Conservation (phyloP, 2,888 invertebrate species). For the Laspeyria flexula region DNA sequence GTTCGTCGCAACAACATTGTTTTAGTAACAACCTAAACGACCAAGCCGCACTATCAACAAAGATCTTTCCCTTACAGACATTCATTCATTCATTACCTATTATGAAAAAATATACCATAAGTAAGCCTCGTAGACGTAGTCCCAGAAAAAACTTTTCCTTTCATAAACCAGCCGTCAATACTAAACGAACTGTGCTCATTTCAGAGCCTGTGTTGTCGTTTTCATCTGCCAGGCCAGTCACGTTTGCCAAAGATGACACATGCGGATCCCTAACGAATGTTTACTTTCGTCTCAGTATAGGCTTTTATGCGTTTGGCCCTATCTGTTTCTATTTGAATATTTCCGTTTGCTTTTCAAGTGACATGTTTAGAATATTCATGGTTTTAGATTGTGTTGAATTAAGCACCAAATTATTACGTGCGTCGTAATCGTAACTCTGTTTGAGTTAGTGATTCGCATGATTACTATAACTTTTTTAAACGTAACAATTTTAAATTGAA, state of each 20-base stretch:
- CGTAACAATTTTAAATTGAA: no score
- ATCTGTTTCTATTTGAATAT: conserved; percentile 44
- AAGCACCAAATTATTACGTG: background rate
- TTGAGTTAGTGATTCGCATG: no score
- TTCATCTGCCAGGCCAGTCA: conserved; percentile 59
- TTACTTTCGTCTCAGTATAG: conserved; percentile 58
- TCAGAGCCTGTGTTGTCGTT: conserved; percentile 16
- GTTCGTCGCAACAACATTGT: no score
- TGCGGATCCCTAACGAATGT: conserved; percentile 76
- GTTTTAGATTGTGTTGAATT: conserved; percentile 14
- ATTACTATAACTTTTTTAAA: no score
- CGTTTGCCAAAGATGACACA: conserved; percentile 74
- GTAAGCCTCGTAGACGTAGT: no score
- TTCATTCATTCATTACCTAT: no score
- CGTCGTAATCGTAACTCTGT: background rate
- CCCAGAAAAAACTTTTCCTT: no score
- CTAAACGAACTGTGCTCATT: conserved; percentile 24
- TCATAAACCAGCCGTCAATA: background rate
- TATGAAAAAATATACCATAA: no score
- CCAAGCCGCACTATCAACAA: no score
- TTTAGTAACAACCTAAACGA: no score
- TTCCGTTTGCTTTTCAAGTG: conserved; percentile 19
- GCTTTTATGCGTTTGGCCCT: conserved; percentile 37
- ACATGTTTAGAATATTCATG: conserved; percentile 29
- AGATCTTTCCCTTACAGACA: no score